A percentile compares a stretch with the other conserved stretches of the same genome.
Evolutionary conservation across 1,140 invertebrate species (phyloP).

Genomic region (Achroia grisella): DNA sequence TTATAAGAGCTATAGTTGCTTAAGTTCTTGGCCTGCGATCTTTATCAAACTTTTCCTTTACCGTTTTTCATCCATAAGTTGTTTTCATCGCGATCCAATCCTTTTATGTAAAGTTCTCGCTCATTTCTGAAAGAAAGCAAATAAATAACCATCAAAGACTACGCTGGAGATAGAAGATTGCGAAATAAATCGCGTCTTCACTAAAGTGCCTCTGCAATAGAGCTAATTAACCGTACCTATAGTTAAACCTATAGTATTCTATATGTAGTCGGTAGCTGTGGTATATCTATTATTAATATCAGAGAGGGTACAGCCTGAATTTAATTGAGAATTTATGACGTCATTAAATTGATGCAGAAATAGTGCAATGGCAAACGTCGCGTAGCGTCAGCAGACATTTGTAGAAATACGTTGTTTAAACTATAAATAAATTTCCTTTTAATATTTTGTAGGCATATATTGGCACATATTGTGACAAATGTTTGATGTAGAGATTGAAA

Average conservation of each 20-base stretch:
- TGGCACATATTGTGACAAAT: too few relatives aligned
- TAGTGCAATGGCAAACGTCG: constrained; percentile 37
- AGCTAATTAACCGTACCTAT: too few relatives aligned
- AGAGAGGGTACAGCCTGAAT: constrained; percentile 27
- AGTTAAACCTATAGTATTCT: too few relatives aligned
- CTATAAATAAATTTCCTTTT: too few relatives aligned
- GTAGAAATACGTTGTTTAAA: not conserved
- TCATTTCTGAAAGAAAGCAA: constrained; percentile 1
- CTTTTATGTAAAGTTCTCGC: not conserved
- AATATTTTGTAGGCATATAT: too few relatives aligned
- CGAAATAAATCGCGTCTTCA: too few relatives aligned
- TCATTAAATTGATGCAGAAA: constrained; percentile 62
- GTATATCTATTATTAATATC: constrained; percentile 6
- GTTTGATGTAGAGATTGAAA: too few relatives aligned
- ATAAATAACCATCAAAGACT: constrained; percentile 8
- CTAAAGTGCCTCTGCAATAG: too few relatives aligned
- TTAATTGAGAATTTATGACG: constrained; percentile 60
- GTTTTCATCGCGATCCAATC: not conserved
- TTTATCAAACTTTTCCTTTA: not conserved
- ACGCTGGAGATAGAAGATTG: too few relatives aligned
- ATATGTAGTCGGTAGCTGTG: too few relatives aligned
- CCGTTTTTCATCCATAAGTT: not conserved
- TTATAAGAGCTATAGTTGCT: not conserved
- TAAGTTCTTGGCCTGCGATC: not conserved
- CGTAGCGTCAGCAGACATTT: constrained; percentile 20